phyloP scores from a whole-genome alignment of 2,888 invertebrate species.

The Aricia artaxerxes region DNA sequence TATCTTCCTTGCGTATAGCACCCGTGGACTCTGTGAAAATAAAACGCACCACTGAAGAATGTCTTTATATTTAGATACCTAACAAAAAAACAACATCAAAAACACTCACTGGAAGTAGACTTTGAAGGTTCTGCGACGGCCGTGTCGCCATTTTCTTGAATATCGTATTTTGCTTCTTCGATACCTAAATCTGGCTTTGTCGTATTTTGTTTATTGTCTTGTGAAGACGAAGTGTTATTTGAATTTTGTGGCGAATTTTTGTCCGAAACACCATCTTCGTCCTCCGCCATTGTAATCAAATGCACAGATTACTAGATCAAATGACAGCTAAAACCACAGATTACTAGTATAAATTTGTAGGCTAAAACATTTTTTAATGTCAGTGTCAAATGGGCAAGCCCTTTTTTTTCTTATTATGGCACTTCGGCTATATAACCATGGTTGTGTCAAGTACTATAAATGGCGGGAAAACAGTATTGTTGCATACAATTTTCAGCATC shows the following conservation, averaged over 20 bases:
- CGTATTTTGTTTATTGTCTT: constrained; percentile 66
- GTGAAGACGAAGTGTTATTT: constrained; percentile 60
- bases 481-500: no score
- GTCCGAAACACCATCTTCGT: constrained; percentile 76
- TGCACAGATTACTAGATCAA: no score
- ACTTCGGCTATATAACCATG: no score
- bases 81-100: constrained; percentile 74
- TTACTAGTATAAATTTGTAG: no score
- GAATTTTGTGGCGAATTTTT: constrained; percentile 73
- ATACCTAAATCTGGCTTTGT: constrained; percentile 74
- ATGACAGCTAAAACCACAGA: no score
- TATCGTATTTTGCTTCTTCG: constrained; percentile 72
- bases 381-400: no score
- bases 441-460: no score
- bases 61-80: constrained; percentile 66
- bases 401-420: no score
- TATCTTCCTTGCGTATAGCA: constrained; percentile 83
- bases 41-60: constrained; percentile 53
- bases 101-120: constrained; percentile 73
- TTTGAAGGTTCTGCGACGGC: constrained; percentile 63
- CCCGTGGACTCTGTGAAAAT: constrained; percentile 70
- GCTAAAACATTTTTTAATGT: no score
- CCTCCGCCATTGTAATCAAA: constrained; percentile 69
- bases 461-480: no score
- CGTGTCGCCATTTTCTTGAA: constrained; percentile 65